Conservation (phyloP, 2,888 invertebrate species). For the Catocala nupta region DNA sequence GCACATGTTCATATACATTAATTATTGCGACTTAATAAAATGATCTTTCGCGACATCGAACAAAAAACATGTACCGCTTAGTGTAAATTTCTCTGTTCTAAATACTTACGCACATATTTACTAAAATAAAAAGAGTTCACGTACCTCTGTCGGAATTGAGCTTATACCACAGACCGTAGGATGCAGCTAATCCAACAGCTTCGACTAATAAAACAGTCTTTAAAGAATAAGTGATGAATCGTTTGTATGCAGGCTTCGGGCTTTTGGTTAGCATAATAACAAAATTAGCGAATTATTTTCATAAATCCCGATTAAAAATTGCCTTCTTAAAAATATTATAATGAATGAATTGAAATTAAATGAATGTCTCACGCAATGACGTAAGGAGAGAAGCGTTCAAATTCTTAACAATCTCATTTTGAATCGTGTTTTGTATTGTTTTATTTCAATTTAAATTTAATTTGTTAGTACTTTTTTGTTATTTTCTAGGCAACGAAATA, state of each 20-base stretch:
- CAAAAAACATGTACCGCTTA: not conserved
- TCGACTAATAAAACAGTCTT: conserved; percentile 88
- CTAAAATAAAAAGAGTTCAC: conserved; percentile 43
- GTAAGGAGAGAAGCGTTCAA: conserved; percentile 53
- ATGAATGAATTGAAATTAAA: no score
- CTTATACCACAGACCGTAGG: conserved; percentile 90
- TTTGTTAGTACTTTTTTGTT: no score
- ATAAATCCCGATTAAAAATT: conserved; percentile 23
- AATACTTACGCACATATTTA: conserved; percentile 3
- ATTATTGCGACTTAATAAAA: not conserved
- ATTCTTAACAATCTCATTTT: not conserved
- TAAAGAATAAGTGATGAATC: conserved; percentile 84
- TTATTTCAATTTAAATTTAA: no score
- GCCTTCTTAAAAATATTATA: conserved; percentile 21
- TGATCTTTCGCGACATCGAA: not conserved
- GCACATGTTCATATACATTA: not conserved
- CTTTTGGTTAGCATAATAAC: conserved; percentile 90
- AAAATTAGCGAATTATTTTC: conserved; percentile 20
- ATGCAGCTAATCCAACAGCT: conserved; percentile 85
- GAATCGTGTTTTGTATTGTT: no score
- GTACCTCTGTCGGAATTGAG: conserved; percentile 91
- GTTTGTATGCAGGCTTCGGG: conserved; percentile 86
- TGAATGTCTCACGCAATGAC: conserved; percentile 58
- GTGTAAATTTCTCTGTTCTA: conserved; percentile 21
- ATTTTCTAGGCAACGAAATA: no score